Evolutionary conservation across 53 echinoderm and acorn worm species (phyloP), one percentile per base, ranked within the genome.

Genomic region (Zoroaster sp.): DNA sequence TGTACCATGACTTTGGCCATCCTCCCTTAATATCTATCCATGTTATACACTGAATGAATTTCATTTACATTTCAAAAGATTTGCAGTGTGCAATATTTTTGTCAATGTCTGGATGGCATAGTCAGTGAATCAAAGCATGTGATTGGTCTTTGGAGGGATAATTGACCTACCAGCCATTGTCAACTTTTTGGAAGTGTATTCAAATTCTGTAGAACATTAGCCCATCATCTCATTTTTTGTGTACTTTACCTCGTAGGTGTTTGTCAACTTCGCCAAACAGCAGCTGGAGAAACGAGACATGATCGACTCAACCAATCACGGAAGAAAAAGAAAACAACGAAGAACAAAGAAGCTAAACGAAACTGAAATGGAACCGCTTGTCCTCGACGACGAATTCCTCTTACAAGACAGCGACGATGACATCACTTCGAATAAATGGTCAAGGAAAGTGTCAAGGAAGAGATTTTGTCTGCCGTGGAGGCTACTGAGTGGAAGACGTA

Each of bases 191-290:
- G n/a, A n/a, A n/a, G n/a, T n/a, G n/a, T n/a, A n/a, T n/a, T n/a
- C 6, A 46, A 46, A 46, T 46, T 8, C 12, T 6, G 12, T 46
- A 46, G 12, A 46, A 8, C 12, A 6, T 46, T 12, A 45, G 28
- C 43, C 21, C n/a, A 41, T 35, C 18, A 35, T 39, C 59, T 51
- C 20, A 12, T 79, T 68, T 66, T 21, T 42, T 38, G 46, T 12
- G n/a, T n/a, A n/a, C n/a, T n/a, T n/a, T n/a, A n/a, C n/a, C n/a
- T 33, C 36, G 67, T 54, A 95, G 95, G 95, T 95, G 46, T 95
- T 95, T 92, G 92, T 95, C 15, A 95, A 90, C 71, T 95, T 95
- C 92, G 95, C 95, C 47, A 95, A 95, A 85, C 87, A 95, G 83
- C 95, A 95, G 72, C 74, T 95, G 31, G 95, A 91, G 36, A 93